A percentile compares a stretch with the other conserved stretches of the same genome.
These are phyloP conservation scores for Leptopilina syphax DNA, from an alignment of 2,888 invertebrate genomes.

Conservation along the genomic window DNA sequence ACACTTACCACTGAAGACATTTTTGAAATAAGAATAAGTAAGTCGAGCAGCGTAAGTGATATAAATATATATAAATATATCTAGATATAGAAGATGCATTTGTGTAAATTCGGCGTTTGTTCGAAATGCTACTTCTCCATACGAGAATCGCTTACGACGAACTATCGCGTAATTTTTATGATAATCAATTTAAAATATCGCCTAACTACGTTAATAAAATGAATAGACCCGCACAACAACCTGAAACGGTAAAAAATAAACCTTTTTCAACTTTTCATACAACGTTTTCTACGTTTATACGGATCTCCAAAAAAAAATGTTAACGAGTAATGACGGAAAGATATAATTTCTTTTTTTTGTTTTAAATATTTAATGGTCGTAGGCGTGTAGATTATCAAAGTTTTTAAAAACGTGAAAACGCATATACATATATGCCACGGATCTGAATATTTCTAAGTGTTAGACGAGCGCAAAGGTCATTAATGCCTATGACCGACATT, in stretches of 20 bases:
- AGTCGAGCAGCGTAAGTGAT: conserved; percentile 74
- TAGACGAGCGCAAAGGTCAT: conserved; percentile 63
- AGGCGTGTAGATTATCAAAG: conserved; percentile 59
- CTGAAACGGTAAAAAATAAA: conserved; percentile 57
- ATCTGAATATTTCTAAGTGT: conserved; percentile 71
- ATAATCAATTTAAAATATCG: conserved; percentile 71
- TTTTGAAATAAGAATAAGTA: conserved; percentile 58
- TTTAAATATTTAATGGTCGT: conserved; percentile 29
- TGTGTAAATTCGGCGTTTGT: conserved; percentile 72
- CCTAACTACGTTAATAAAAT: conserved; percentile 68
- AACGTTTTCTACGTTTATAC: conserved; percentile 75
- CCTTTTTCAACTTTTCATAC: conserved; percentile 74
- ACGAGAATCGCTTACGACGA: conserved; percentile 57
- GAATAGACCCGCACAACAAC: conserved; percentile 52
- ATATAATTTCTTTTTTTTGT: conserved; percentile 7
- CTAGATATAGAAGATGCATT: conserved; percentile 73
- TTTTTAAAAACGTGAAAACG: conserved; percentile 53
- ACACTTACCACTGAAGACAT: conserved; percentile 49
- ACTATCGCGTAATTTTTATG: conserved; percentile 71
- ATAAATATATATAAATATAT: conserved; percentile 64
- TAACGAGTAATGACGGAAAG: conserved; percentile 57
- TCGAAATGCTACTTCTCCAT: conserved; percentile 69
- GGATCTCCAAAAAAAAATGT: conserved; percentile 69
- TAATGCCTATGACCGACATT: conserved; percentile 70
- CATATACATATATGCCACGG: conserved; percentile 65